These are phyloP conservation scores for Drosophila paranaensis DNA, from an alignment of 2,888 invertebrate genomes.

Conservation along the genomic window DNA sequence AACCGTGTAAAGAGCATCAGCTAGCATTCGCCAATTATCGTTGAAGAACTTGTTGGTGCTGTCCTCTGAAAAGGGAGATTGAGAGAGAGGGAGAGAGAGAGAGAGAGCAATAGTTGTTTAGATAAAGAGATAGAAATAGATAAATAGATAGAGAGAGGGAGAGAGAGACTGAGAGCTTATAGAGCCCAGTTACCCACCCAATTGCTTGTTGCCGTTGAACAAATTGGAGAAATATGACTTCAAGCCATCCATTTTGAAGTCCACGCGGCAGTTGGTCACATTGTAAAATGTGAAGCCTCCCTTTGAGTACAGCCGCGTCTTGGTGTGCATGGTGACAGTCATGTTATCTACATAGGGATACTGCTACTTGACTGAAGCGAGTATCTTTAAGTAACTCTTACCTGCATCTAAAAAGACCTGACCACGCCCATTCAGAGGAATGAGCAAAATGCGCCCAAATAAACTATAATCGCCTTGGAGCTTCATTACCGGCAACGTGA, in stretches of 20 bases:
- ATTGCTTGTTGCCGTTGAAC: slow-evolving; percentile 89
- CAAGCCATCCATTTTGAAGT: slow-evolving; percentile 89
- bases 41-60: slow-evolving; percentile 91
- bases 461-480: slow-evolving; percentile 90
- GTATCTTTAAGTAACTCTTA: slow-evolving; percentile 82
- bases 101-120: too few species aligned
- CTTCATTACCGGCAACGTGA: slow-evolving; percentile 88
- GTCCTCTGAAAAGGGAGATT: slow-evolving; percentile 87
- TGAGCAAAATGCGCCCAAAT: slow-evolving; percentile 89
- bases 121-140: too few species aligned
- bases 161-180: neutral
- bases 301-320: slow-evolving; percentile 88
- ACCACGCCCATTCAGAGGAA: slow-evolving; percentile 89
- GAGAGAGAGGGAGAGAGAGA: neutral
- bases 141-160: neutral
- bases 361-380: neutral
- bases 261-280: slow-evolving; percentile 88
- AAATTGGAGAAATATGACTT: slow-evolving; percentile 89
- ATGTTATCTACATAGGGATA: slow-evolving; percentile 86
- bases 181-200: slow-evolving; percentile 86
- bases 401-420: slow-evolving; percentile 90
- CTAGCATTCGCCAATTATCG: slow-evolving; percentile 90
- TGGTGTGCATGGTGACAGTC: slow-evolving; percentile 88
- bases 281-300: slow-evolving; percentile 89
- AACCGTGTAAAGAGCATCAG: slow-evolving; percentile 89